Evolutionary conservation across 2,797 vertebrate species (phyloP).

Genomic region (Scleropages formosus): DNA sequence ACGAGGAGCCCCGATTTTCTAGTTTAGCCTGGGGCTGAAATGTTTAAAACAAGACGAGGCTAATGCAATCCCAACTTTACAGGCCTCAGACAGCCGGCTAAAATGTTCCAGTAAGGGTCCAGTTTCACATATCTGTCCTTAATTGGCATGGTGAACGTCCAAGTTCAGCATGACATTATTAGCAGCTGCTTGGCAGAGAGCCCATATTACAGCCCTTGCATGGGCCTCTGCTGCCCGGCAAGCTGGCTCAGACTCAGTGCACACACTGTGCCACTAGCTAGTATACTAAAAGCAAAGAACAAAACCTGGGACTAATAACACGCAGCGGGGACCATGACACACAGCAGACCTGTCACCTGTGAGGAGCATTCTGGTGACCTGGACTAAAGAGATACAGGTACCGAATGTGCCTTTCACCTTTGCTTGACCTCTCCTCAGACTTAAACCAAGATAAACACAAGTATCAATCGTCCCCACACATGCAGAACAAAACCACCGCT

Average conservation of each 20-base stretch:
- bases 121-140: conserved; percentile 70
- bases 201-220: conserved; percentile 47
- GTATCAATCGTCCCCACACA: conserved; percentile 17
- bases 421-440: conserved; percentile 64
- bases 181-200: conserved; percentile 69
- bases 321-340: not conserved
- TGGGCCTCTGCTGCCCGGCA: conserved; percentile 44
- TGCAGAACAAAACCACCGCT: conserved; percentile 17
- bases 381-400: not conserved
- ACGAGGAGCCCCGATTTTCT: not conserved
- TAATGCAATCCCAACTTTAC: conserved; percentile 20
- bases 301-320: not conserved
- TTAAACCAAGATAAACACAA: conserved; percentile 43
- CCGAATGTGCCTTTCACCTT: conserved; percentile 61
- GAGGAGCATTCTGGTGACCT: conserved; percentile 22
- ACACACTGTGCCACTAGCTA: conserved; percentile 31
- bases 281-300: conserved; percentile 34
- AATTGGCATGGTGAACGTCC: conserved; percentile 58
- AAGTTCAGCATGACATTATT: conserved; percentile 64
- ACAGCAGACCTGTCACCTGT: conserved; percentile 7
- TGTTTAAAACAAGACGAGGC: conserved; percentile 12
- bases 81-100: conserved; percentile 21
- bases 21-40: conserved; percentile 13
- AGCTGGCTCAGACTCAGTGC: conserved; percentile 33
- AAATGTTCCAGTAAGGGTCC: conserved; percentile 42